Evolutionary conservation across 2,888 invertebrate genomes (phyloP).

Genomic region (Dromius quadrimaculatus): DNA sequence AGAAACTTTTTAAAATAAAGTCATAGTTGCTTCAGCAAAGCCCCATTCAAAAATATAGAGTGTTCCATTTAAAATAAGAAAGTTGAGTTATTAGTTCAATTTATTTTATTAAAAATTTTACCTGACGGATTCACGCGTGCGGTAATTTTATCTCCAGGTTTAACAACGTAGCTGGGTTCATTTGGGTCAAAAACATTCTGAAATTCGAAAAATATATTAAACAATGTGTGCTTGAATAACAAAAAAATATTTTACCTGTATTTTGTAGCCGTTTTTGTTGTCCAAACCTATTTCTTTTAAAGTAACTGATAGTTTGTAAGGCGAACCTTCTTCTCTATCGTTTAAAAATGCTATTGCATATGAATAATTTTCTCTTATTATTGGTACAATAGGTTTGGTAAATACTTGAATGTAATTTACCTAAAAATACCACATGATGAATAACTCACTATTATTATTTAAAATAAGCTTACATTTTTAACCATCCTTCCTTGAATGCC

Average conservation of each 20-base stretch:
- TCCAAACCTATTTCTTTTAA: conserved; percentile 62
- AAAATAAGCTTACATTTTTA: conserved; percentile 61
- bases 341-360: conserved; percentile 73
- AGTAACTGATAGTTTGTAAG: conserved; percentile 63
- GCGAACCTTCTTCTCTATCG: conserved; percentile 66
- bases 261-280: conserved; percentile 61
- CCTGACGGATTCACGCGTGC: conserved; percentile 55
- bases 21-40: too few relatives aligned
- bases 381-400: conserved; percentile 70
- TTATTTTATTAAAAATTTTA: too few relatives aligned
- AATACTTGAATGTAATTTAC: conserved; percentile 69
- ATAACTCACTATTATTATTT: neutral
- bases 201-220: neutral
- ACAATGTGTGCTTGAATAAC: neutral
- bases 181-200: neutral
- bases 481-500: conserved; percentile 74
- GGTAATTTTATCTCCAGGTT: conserved; percentile 7
- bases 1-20: too few relatives aligned
- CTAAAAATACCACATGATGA: conserved; percentile 55
- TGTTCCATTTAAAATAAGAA: too few relatives aligned
- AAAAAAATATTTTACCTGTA: conserved; percentile 61
- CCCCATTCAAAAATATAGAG: too few relatives aligned
- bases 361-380: conserved; percentile 66
- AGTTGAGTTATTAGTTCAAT: too few relatives aligned
- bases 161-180: neutral